Evolutionary conservation across 1,140 invertebrate species (phyloP).

Genomic region (Pachyrhynchus sulphureomaculatus): DNA sequence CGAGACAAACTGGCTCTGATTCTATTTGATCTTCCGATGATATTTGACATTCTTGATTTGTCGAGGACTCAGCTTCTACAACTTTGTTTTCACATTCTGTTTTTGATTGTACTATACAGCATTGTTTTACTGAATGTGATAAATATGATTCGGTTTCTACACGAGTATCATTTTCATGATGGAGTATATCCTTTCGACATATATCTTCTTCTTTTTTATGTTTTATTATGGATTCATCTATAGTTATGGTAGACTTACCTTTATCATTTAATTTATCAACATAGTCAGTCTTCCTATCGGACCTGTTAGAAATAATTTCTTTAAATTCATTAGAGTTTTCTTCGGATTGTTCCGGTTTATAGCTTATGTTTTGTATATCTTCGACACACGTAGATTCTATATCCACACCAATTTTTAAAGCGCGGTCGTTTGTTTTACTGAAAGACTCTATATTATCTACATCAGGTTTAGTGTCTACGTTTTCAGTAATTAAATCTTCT

Average conservation of each 20-base stretch:
- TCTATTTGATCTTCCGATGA: constrained; percentile 4
- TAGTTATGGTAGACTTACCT: too few relatives aligned
- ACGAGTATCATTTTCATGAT: too few relatives aligned
- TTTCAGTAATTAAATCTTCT: background rate
- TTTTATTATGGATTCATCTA: too few relatives aligned
- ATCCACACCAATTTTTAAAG: background rate
- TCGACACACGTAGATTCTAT: background rate
- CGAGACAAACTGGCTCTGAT: constrained; percentile 53
- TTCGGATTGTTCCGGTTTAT: background rate
- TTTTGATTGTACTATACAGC: constrained; percentile 9
- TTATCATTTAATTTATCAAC: too few relatives aligned
- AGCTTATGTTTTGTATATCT: background rate
- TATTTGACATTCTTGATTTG: constrained; percentile 7
- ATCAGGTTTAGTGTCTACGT: background rate
- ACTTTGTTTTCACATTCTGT: constrained; percentile 13
- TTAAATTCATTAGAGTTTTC: too few relatives aligned
- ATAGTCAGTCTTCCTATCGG: too few relatives aligned
- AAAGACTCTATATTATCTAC: background rate
- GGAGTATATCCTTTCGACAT: too few relatives aligned
- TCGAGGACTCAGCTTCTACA: constrained; percentile 43
- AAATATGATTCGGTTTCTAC: too few relatives aligned
- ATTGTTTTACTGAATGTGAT: background rate
- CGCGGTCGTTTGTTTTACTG: background rate
- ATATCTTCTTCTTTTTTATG: too few relatives aligned
- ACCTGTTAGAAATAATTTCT: too few relatives aligned